Evolutionary conservation across 1,140 invertebrate genomes (phyloP).

Genomic region (Solenopsis invicta): DNA sequence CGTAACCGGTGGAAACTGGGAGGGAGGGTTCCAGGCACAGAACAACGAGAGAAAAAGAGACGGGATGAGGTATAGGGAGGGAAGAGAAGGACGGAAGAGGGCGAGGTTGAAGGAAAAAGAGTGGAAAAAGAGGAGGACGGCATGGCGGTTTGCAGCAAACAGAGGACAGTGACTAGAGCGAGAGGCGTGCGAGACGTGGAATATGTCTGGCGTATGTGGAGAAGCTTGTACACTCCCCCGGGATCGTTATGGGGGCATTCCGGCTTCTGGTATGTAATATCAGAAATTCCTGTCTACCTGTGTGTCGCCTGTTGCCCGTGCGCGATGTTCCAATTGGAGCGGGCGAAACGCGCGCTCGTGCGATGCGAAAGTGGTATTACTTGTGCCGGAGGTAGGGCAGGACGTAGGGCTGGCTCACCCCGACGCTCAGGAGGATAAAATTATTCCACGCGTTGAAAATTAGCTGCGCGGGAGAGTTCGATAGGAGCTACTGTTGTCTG

Average conservation of each 20-base stretch:
- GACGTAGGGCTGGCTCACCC: conserved; percentile 34
- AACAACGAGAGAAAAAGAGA: conserved; percentile 3
- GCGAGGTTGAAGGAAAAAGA: conserved; percentile 39
- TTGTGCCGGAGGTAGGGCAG: conserved; percentile 63
- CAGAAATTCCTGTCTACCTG: conserved; percentile 83
- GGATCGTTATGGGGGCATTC: conserved; percentile 80
- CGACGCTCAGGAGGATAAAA: conserved; percentile 34
- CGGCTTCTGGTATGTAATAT: conserved; percentile 83
- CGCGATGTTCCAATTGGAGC: conserved; percentile 76
- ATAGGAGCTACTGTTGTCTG: conserved; percentile 2
- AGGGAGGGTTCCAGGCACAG: neutral
- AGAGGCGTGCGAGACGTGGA: conserved; percentile 71
- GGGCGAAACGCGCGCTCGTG: conserved; percentile 62
- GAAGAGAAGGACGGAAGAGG: conserved; percentile 37
- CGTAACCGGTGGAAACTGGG: conserved; percentile 47
- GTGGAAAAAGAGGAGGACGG: conserved; percentile 53
- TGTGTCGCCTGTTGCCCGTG: conserved; percentile 78
- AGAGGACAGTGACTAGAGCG: conserved; percentile 63
- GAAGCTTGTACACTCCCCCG: conserved; percentile 75
- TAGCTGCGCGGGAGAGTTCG: conserved; percentile 9
- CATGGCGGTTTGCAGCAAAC: conserved; percentile 68
- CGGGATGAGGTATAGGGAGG: neutral
- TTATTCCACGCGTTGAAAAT: conserved; percentile 43
- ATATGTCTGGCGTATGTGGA: conserved; percentile 76
- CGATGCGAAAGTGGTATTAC: conserved; percentile 75